Percentiles rank a stretch among this genome's conserved stretches.
Evolutionary conservation across 2,113 vertebrate species (phyloP).

Genomic region (Notarius quadriscutis): DNA sequence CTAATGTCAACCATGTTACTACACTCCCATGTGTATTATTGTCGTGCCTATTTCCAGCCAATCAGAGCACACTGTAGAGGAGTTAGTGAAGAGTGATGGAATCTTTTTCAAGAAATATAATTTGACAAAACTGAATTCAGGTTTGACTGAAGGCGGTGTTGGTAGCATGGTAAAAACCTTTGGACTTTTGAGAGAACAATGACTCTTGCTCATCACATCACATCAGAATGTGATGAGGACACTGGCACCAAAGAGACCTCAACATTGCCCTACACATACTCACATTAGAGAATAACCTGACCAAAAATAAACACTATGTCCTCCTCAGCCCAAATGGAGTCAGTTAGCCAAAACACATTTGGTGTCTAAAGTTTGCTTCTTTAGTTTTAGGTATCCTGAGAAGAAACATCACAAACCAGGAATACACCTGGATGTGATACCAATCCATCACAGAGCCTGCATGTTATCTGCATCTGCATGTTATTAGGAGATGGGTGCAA

Average conservation of each 20-base stretch:
- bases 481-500: background rate
- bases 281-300: background rate
- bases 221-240: background rate
- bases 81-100: background rate
- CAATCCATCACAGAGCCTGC: background rate
- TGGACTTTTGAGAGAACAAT: background rate
- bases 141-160: background rate
- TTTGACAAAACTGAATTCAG: background rate
- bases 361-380: background rate
- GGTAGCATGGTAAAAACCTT: background rate
- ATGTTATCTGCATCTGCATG: background rate
- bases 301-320: background rate
- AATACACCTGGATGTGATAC: background rate
- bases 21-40: background rate
- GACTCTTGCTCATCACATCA: background rate
- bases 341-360: background rate
- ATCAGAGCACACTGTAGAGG: background rate
- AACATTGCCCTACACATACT: background rate
- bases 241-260: background rate
- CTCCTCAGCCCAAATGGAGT: background rate
- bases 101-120: background rate
- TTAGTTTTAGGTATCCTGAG: background rate
- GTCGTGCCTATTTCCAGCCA: no score
- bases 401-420: background rate
- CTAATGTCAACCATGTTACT: background rate